Evolutionary conservation across 1,140 invertebrate species (phyloP), one percentile per base, ranked within the genome.

Genomic region (Mamestra configurata): DNA sequence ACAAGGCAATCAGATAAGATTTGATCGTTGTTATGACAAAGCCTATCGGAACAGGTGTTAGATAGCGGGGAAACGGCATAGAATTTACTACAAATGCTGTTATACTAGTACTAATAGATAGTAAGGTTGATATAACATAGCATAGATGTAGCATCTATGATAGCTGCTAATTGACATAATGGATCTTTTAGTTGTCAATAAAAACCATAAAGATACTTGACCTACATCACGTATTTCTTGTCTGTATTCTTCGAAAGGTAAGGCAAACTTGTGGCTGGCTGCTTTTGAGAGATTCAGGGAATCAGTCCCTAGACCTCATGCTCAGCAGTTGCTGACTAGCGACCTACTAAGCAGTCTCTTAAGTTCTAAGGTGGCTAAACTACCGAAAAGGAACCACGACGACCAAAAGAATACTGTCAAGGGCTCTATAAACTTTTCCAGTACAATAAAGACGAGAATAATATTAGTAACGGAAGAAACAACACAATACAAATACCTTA

Each of bases 1-100:
- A 64, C 59, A 64, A 40, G 59, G n/a, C 4, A 37, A 37, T 64
- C 22, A 55, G 59, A 64, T 64, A 64, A 64, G 59, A 64, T 64
- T 64, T 64, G 35, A 64, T 11, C 1, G 22, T 57, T 27, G 15
- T 10, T 7, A 27, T 27, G n/a, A 20, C 31, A 64, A 22, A n/a
- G 35, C 59, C 8, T 37, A 40, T 20, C 31, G 31, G 8, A 40
- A 37, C 59, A 64, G n/a, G 59, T 40, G 59, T 37, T 22, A 64
- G 59, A 64, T 64, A 64, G 55, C 22, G 15, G 15, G n/a, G 18
- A 11, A 64, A 64, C 13, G 1, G 0, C 11, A 31, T 15, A 31
- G 24, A 15, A 31, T n/a, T 59, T 4, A 59, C 27, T 22, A 55
- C 43, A 10, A 4, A 1, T 24, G 11, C 7, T 64, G 1, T 15